Conservation (phyloP, 2,113 vertebrate genomes). For the Accipiter virgatus region DNA sequence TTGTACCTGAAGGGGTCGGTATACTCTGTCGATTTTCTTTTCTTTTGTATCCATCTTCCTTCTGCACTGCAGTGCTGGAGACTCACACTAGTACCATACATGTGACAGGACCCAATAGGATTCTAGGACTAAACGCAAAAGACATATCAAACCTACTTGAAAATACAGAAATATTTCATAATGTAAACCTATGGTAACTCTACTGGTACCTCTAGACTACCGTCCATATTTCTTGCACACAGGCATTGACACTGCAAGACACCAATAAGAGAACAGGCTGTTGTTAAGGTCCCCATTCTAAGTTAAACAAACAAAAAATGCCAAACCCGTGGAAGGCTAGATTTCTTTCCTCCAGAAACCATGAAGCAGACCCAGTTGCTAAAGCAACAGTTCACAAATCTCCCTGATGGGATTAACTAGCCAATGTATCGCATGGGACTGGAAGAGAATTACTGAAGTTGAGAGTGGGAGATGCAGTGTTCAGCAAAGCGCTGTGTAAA, state of each 20-base stretch:
- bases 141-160: not conserved
- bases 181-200: not conserved
- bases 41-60: not conserved
- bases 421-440: not conserved
- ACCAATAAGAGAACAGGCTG: rapidly evolving
- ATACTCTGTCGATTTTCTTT: not conserved
- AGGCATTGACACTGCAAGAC: not conserved
- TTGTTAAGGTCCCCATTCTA: not conserved
- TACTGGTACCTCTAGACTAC: not conserved
- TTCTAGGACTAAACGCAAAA: not conserved
- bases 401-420: not conserved
- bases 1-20: not conserved
- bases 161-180: not conserved
- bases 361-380: not conserved
- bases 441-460: not conserved
- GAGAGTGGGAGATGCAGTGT: not conserved
- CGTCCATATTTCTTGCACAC: not conserved
- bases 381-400: not conserved
- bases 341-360: not conserved
- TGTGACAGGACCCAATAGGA: not conserved
- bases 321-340: not conserved
- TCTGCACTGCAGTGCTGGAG: not conserved
- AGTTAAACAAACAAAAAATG: not conserved
- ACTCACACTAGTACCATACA: not conserved
- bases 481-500: not conserved